Evolutionary conservation across 1,140 invertebrate genomes (phyloP), one percentile per base, ranked within the genome.

Genomic region (Melipona quadrifasciata): DNA sequence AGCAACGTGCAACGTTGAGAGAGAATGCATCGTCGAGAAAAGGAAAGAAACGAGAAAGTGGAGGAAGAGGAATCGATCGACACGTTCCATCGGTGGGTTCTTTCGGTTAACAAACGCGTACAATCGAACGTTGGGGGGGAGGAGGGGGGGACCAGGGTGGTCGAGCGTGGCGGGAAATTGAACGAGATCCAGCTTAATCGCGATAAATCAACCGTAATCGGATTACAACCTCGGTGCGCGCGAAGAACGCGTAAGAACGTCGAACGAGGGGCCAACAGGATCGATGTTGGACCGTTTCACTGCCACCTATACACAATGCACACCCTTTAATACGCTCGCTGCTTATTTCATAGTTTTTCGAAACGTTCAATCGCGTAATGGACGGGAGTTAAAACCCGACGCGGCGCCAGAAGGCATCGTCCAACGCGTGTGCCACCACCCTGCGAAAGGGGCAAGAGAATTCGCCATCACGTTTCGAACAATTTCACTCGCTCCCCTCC

Each of bases 301-400:
- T 8, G 39, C 39, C 39, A 8, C 8, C 39, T 47, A 47, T 47
- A 47, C 39, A 10, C 39, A 8, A 47, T 47, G 8, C 39, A 47
- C 39, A 47, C 39, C 39, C 24, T 24, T n/a, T 61, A 61, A 77
- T 68, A 55, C 19, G 2, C 57, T 39, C 51, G 39, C 8, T 57
- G 34, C 64, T 51, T 51, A 58, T 51, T 79, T 83, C 55, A 79
- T 79, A 71, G 70, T 83, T 83, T 77, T 31, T 79, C 82, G 53
- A 34, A 61, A n/a, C 65, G 55, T 78, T 53, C 68, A 80, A 84
- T 84, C 55, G 76, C 31, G 17, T 84, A 84, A 84, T 84, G 83
- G n/a, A n/a, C n/a, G n/a, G n/a, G n/a, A n/a, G n/a, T n/a, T n/a
- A n/a, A n/a, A n/a, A n/a, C n/a, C n/a, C n/a, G n/a, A n/a, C n/a